Base-by-base conservation (phyloP, 2,113 vertebrate species). In the Coptodon bakossiorum region DNA sequence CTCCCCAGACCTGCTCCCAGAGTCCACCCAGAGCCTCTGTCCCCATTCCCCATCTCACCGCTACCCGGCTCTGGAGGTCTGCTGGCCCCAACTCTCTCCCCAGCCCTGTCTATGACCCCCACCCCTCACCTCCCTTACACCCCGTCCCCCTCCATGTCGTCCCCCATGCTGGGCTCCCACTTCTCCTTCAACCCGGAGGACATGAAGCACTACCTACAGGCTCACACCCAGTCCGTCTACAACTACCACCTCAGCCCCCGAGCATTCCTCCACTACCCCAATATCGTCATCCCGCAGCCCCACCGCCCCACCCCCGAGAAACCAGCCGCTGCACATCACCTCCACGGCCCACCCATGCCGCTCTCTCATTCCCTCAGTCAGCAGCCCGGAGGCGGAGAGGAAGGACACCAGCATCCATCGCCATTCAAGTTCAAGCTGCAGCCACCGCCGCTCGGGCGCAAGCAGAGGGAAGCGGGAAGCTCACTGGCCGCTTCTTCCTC, bases 161-260 rank as follows among this genome's bases (percentile, higher is more conserved):
- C 97, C 36, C 98, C 98, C 19, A 97, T 98, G 97, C 90, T 97
- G 90, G 96, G 97, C 86, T 98, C 97, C 86, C 98, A 98, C 90
- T 98, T 98, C 93, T 98, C 98, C 91, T 98, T 98, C 94, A 98
- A 97, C 95, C 96, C 97, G 0, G 98, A 98, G 94, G 98, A 98
- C 96, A 98, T 98, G 98, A 98, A 98, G 94, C 98, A 97, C 93
- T 98, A 98, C 96, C 96, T 98, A 88, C 98, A 98, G 96, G 98
- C 97, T 34, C 98, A 98, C 92, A 97, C 96, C 61, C 98, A 98
- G 96, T 98, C 97, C 6, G 98, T 98, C 73, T 98, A 98, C 96
- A 98, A 98, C 96, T 98, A 98, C 96, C 98, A 98, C 96, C 97
- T 98, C 91, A 98, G 98, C 90, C 98, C 98, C 12, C 95, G 98